Evolutionary conservation across 1,140 invertebrate genomes (phyloP).

Genomic region (Drosophila nebulosa): DNA sequence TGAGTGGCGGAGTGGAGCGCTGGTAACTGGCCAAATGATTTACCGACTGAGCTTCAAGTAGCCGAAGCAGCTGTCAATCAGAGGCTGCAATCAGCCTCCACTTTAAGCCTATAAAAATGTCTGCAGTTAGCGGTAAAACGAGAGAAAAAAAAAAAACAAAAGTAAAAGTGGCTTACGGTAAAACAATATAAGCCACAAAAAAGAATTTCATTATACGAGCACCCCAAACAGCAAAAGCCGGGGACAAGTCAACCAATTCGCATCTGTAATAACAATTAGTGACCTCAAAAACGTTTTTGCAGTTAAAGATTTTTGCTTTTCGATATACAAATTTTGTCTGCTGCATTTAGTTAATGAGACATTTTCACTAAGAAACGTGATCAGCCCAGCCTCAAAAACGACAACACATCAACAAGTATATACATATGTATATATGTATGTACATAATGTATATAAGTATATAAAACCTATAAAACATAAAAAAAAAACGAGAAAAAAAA

Average conservation of each 20-base stretch:
- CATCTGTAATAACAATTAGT: conserved; percentile 57
- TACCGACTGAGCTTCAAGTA: conserved; percentile 70
- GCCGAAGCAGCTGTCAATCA: conserved; percentile 70
- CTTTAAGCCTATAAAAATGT: conserved; percentile 72
- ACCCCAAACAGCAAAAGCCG: neutral
- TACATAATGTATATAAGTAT: neutral
- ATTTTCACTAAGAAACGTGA: conserved; percentile 66
- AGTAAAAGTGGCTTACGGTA: conserved; percentile 77
- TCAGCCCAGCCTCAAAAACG: conserved; percentile 26
- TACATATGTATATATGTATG: neutral
- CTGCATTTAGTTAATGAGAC: conserved; percentile 69
- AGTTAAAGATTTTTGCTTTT: conserved; percentile 50
- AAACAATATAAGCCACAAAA: conserved; percentile 32
- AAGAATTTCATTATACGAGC: conserved; percentile 41
- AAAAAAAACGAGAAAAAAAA: conserved; percentile 7
- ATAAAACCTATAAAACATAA: neutral
- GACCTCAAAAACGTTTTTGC: conserved; percentile 74
- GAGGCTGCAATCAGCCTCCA: conserved; percentile 68
- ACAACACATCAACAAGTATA: neutral
- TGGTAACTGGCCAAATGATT: conserved; percentile 53
- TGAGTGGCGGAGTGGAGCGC: neutral
- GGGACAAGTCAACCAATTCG: conserved; percentile 49
- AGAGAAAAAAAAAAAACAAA: conserved; percentile 28
- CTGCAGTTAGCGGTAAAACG: conserved; percentile 52
- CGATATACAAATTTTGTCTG: conserved; percentile 34